Conservation (phyloP, 2,113 vertebrate species). For the Aegotheles bennettii region DNA sequence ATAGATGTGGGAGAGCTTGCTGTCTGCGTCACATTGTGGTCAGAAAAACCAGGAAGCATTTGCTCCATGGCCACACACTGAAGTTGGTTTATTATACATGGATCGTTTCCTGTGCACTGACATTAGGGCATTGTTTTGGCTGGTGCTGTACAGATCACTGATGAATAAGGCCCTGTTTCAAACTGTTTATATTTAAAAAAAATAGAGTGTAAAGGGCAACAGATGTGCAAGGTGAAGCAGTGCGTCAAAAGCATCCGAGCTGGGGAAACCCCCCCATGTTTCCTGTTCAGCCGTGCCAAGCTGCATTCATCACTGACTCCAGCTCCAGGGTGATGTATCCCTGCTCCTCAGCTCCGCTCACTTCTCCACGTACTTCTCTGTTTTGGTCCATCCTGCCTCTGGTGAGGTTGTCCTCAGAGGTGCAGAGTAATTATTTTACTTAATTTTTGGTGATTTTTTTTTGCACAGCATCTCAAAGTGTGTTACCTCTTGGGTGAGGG, state of each 20-base stretch:
- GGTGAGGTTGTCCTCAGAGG: not conserved
- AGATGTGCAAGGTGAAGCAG: not conserved
- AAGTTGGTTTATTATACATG: not conserved
- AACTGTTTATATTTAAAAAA: not conserved
- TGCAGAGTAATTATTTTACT: not conserved
- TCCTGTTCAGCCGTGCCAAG: not conserved
- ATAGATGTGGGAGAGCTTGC: not conserved
- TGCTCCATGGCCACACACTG: not conserved
- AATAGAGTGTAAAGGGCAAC: not conserved
- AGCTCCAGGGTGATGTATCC: not conserved
- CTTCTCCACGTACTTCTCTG: rapidly evolving
- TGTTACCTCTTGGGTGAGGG: not conserved
- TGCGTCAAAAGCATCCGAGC: rapidly evolving
- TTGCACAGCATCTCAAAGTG: not conserved
- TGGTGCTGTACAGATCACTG: not conserved
- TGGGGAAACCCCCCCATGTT: not conserved
- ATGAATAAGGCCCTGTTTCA: not conserved
- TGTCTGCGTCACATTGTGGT: not conserved
- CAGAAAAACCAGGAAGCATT: not conserved
- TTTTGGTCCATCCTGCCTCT: not conserved
- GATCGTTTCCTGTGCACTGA: rapidly evolving
- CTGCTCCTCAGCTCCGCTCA: not conserved
- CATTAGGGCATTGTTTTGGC: not conserved
- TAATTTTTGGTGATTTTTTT: not conserved
- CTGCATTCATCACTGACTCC: not conserved